These are phyloP conservation scores for Turnix velox DNA, from an alignment of 2,113 vertebrate genomes.

Conservation along the genomic window DNA sequence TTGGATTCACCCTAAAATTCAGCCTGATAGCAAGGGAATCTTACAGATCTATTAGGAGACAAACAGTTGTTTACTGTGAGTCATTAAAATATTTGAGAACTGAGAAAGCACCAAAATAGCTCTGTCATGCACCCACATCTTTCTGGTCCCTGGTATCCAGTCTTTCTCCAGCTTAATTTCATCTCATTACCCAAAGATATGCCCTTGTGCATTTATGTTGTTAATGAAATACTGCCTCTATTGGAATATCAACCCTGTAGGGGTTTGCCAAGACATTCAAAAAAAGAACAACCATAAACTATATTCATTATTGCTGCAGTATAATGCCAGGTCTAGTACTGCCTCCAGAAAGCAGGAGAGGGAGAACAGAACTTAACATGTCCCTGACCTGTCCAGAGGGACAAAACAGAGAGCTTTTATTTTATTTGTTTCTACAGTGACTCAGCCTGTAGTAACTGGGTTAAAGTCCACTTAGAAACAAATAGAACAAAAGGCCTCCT, in stretches of 20 bases:
- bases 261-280: conserved; percentile 27
- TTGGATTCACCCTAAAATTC: neutral
- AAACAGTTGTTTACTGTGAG: neutral
- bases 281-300: conserved; percentile 41
- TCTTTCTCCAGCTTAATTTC: conserved; percentile 12
- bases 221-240: conserved; percentile 27
- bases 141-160: neutral
- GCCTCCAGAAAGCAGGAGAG: conserved; percentile 14
- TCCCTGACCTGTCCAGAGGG: conserved; percentile 66
- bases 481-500: conserved; percentile 80
- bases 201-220: neutral
- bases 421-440: conserved; percentile 80
- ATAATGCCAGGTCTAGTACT: neutral
- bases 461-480: conserved; percentile 79
- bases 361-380: conserved; percentile 45
- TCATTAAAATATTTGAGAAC: neutral
- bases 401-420: conserved; percentile 75
- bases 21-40: neutral
- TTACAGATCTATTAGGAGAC: neutral
- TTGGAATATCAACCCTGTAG: conserved; percentile 15
- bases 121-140: neutral
- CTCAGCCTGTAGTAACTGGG: conserved; percentile 79
- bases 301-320: conserved; percentile 21
- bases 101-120: neutral
- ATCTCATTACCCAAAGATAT: neutral